A percentile compares a stretch with the other conserved stretches of the same genome.
These are phyloP conservation scores for Neopelma chrysocephalum DNA, from an alignment of 2,797 vertebrate genomes.

Conservation along the genomic window DNA sequence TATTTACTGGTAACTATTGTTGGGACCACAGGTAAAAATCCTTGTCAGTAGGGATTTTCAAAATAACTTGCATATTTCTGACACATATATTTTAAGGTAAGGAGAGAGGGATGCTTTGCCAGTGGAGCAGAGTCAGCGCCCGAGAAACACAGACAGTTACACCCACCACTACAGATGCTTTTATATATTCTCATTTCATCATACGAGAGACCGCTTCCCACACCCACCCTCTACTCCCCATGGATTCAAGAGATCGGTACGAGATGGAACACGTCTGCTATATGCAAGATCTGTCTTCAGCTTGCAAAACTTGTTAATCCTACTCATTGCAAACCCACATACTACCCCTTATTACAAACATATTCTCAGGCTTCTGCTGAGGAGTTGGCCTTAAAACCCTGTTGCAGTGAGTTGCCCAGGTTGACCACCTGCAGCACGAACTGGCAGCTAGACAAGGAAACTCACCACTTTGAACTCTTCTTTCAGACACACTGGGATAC, in stretches of 20 bases:
- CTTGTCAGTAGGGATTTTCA: background rate
- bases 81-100: background rate
- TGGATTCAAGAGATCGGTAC: background rate
- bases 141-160: background rate
- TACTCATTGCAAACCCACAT: background rate
- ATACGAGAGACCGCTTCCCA: background rate
- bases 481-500: slow-evolving; percentile 73
- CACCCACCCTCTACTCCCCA: background rate
- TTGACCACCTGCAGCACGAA: background rate
- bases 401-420: background rate
- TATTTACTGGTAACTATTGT: background rate
- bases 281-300: background rate
- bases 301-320: background rate
- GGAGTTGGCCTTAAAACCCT: background rate
- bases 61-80: background rate
- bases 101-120: background rate
- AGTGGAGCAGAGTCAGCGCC: background rate
- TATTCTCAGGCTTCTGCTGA: background rate
- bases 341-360: background rate
- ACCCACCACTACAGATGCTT: background rate
- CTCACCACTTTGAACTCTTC: slow-evolving; percentile 74
- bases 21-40: background rate
- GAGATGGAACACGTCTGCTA: background rate
- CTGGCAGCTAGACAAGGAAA: background rate
- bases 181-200: background rate